Evolutionary conservation across 2,797 vertebrate species (phyloP).

Genomic region (Xenentodon cancila): DNA sequence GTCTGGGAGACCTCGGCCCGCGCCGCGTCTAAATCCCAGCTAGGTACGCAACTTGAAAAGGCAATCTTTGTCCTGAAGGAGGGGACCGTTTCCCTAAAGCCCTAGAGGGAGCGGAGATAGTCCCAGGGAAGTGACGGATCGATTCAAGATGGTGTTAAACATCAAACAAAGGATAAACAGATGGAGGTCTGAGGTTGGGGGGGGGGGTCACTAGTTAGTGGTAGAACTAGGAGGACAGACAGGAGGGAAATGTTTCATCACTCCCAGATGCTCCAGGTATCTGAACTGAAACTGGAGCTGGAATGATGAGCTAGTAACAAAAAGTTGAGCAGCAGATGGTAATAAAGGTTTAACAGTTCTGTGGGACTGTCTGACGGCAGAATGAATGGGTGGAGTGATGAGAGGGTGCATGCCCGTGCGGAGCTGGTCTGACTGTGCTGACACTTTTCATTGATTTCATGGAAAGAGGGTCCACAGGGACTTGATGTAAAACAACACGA

Average conservation of each 20-base stretch:
- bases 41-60: slow-evolving; percentile 48
- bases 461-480: slow-evolving; percentile 31
- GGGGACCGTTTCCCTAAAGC: slow-evolving; percentile 34
- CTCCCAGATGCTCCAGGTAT: slow-evolving; percentile 81
- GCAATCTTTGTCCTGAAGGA: slow-evolving; percentile 28
- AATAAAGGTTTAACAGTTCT: slow-evolving; percentile 63
- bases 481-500: slow-evolving; percentile 55
- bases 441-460: slow-evolving; percentile 48
- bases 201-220: slow-evolving; percentile 53
- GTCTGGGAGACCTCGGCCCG: slow-evolving; percentile 64
- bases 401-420: slow-evolving; percentile 46
- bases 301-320: slow-evolving; percentile 63
- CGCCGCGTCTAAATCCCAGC: slow-evolving; percentile 49
- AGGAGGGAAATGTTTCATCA: slow-evolving; percentile 67
- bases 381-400: slow-evolving; percentile 30
- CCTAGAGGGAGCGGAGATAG: slow-evolving; percentile 47
- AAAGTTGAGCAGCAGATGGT: slow-evolving; percentile 47
- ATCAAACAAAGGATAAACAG: slow-evolving; percentile 61
- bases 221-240: slow-evolving; percentile 53
- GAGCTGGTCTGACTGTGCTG: slow-evolving; percentile 28
- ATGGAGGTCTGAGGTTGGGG: slow-evolving; percentile 44
- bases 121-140: slow-evolving; percentile 70
- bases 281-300: slow-evolving; percentile 66
- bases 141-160: slow-evolving; percentile 76
- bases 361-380: slow-evolving; percentile 52